Conservation (phyloP, 64 coral and sea anemone genomes). For the Platygyra sinensis region DNA sequence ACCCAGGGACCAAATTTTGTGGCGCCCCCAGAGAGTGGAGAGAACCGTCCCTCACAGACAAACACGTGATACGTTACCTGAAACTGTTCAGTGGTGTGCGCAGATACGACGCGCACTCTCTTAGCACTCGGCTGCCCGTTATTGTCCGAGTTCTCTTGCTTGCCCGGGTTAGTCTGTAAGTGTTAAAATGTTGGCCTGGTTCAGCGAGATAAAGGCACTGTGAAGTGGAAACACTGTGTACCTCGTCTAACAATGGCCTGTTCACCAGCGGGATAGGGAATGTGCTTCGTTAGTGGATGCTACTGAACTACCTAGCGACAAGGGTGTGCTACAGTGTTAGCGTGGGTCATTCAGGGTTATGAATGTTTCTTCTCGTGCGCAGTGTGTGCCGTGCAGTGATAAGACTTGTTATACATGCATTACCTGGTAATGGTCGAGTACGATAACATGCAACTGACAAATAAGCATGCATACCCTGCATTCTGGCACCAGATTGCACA, state of each 20-base stretch:
- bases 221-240: constrained; percentile 19
- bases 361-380: background rate
- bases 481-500: too few relatives aligned
- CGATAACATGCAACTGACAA: too few relatives aligned
- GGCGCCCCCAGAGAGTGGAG: constrained; percentile 12
- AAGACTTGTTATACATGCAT: too few relatives aligned
- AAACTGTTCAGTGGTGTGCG: constrained; percentile 80
- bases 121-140: constrained; percentile 94
- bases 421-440: too few relatives aligned
- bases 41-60: constrained; percentile 44
- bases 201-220: constrained; percentile 43
- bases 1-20: background rate
- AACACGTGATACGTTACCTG: constrained; percentile 87
- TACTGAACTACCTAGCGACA: background rate
- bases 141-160: constrained; percentile 95
- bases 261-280: background rate
- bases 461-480: too few relatives aligned
- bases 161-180: constrained; percentile 90
- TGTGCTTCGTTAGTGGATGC: background rate
- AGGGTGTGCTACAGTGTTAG: background rate
- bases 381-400: background rate
- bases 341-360: background rate
- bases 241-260: constrained; percentile 45
- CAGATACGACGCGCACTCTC: constrained; percentile 78
- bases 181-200: constrained; percentile 52